Percentiles rank a stretch among this genome's conserved stretches.
Conservation (phyloP, 2,888 invertebrate genomes). For the Petrophora chlorosata region DNA sequence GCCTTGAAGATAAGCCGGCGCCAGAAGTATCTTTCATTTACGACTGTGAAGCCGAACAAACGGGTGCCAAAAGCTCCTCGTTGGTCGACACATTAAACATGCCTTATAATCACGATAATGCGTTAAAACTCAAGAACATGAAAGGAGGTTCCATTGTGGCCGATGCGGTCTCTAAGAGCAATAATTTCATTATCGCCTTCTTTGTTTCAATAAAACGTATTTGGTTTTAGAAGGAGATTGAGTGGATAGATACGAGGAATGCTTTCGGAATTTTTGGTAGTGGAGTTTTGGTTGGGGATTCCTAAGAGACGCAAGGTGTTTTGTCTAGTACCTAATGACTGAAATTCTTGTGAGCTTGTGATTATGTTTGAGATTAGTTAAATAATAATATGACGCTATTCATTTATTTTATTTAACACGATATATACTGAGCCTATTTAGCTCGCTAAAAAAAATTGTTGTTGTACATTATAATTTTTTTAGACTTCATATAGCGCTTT, state of each 20-base stretch:
- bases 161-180: slow-evolving; percentile 33
- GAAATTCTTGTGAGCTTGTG: too few species aligned
- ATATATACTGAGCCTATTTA: too few species aligned
- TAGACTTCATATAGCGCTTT: too few species aligned
- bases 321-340: too few species aligned
- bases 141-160: slow-evolving; percentile 25
- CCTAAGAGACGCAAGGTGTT: slow-evolving; percentile 5
- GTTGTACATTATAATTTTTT: too few species aligned
- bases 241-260: slow-evolving; percentile 30
- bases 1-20: slow-evolving; percentile 59
- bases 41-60: slow-evolving; percentile 51
- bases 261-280: slow-evolving; percentile 24
- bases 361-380: too few species aligned
- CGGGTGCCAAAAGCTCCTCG: slow-evolving; percentile 81
- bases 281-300: neutral
- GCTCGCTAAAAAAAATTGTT: too few species aligned
- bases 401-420: too few species aligned
- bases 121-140: slow-evolving; percentile 26
- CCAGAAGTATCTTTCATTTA: slow-evolving; percentile 62
- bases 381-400: too few species aligned
- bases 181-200: slow-evolving; percentile 71
- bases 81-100: slow-evolving; percentile 73
- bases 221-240: slow-evolving; percentile 31
- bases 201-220: slow-evolving; percentile 53
- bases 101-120: slow-evolving; percentile 72